Evolutionary conservation across 2,888 invertebrate species (phyloP), one percentile per base, ranked within the genome.

Genomic region (Phyto melanocephala): DNA sequence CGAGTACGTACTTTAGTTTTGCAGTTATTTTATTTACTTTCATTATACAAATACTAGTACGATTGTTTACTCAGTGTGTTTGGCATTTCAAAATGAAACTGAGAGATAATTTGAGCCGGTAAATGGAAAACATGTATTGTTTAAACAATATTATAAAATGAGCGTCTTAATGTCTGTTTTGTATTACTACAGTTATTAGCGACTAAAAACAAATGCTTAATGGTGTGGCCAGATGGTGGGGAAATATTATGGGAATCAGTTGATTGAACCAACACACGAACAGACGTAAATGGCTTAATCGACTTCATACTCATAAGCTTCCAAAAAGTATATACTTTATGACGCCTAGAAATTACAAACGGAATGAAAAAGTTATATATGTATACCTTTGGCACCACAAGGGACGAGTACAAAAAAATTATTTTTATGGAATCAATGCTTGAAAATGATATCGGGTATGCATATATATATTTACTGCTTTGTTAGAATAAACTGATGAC

Each of bases 121-220:
- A 68, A 50, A 50, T 13, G 24, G n/a, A 37, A 62, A 74, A 62
- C 40, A 67, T 17, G 8, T 60, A 35, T 42, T 54, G n/a, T 54
- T 65, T 17, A 42, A 67, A 72, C 52, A 20, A 65, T 37, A 28
- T 47, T 28, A 50, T 58, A 81, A 63, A 67, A 68, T 74, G 63
- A 74, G 78, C 45, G 81, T 60, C 75, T 50, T 33, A 45, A 33
- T 60, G 78, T 75, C 60, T 79, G 75, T 75, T 56, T 35, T 11
- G 50, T 54, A 45, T 58, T 54, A 22, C 22, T 65, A 50, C 58
- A 50, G 56, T 58, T 79, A 70, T 54, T 65, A 63, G 63, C 62
- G 52, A n/a, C n/a, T n/a, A n/a, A n/a, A n/a, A n/a, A 52, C 15
- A 50, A 42, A 54, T 15, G 6, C 1, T 35, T 40, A 15, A 22